Conservation (phyloP, 2,888 invertebrate species). For the Osedax fenrisi region DNA sequence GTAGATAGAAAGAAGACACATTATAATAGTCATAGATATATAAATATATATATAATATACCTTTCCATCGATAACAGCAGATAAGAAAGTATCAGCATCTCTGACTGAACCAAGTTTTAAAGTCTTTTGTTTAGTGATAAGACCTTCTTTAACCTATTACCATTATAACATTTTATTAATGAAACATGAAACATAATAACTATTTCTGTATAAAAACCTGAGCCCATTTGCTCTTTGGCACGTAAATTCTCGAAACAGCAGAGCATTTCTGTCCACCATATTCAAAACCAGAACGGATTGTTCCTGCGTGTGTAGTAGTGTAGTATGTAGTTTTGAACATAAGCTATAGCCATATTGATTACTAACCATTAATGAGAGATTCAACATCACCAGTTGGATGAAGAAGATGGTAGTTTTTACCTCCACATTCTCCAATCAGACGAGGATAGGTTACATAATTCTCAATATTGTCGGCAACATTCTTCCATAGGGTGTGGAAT, state of each 20-base stretch:
- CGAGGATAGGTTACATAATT: conserved; percentile 79
- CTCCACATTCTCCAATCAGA: conserved; percentile 85
- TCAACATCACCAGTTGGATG: conserved; percentile 77
- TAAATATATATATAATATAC: no score
- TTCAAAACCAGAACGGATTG: conserved; percentile 79
- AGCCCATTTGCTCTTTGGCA: conserved; percentile 76
- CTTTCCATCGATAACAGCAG: conserved; percentile 90
- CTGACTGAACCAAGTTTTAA: conserved; percentile 71
- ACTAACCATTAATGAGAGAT: conserved; percentile 60
- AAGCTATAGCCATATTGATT: background rate
- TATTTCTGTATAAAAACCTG: conserved; percentile 53
- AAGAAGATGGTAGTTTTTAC: conserved; percentile 95
- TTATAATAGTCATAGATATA: no score
- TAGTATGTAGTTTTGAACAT: background rate
- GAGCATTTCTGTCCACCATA: conserved; percentile 93
- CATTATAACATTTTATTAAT: background rate
- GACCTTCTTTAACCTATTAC: conserved; percentile 52
- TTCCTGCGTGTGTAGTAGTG: conserved; percentile 49
- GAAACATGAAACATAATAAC: background rate
- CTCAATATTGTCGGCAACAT: conserved; percentile 75
- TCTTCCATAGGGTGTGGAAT: conserved; percentile 80
- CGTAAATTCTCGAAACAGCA: conserved; percentile 90
- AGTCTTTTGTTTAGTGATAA: conserved; percentile 60
- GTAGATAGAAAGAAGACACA: no score
- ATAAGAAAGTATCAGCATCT: conserved; percentile 66